phyloP scores from a whole-genome alignment of 2,797 vertebrate genomes.

The Tadarida brasiliensis region DNA sequence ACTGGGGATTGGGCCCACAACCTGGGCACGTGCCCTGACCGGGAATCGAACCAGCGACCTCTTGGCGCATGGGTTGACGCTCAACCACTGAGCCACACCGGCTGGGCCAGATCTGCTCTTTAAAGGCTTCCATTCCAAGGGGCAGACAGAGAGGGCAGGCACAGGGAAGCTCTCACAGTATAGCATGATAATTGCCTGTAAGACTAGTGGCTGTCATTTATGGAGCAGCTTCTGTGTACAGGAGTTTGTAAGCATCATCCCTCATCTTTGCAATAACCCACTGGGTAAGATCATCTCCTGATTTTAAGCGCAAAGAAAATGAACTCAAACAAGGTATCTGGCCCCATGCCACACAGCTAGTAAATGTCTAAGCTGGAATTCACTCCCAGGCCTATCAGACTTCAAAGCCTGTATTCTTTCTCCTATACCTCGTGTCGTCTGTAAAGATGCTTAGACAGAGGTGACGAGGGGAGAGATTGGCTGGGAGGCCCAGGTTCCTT shows the following conservation, averaged over 20 bases:
- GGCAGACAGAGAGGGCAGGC: background rate
- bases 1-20: no score
- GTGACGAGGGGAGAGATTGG: background rate
- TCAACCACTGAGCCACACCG: no score
- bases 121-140: background rate
- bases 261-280: background rate
- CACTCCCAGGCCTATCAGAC: background rate
- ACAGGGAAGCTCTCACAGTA: background rate
- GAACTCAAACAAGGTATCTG: background rate
- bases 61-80: no score
- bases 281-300: background rate
- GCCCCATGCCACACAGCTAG: background rate
- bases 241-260: background rate
- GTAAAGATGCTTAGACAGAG: background rate
- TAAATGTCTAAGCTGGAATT: background rate
- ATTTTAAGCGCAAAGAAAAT: slow-evolving; percentile 55
- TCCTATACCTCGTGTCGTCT: background rate
- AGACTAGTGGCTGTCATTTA: background rate
- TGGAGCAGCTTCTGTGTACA: background rate
- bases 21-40: no score
- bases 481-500: background rate
- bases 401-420: background rate
- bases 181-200: background rate
- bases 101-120: no score
- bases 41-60: no score